Conservation (phyloP, 2,113 vertebrate species). For the Chrysochloris asiatica region DNA sequence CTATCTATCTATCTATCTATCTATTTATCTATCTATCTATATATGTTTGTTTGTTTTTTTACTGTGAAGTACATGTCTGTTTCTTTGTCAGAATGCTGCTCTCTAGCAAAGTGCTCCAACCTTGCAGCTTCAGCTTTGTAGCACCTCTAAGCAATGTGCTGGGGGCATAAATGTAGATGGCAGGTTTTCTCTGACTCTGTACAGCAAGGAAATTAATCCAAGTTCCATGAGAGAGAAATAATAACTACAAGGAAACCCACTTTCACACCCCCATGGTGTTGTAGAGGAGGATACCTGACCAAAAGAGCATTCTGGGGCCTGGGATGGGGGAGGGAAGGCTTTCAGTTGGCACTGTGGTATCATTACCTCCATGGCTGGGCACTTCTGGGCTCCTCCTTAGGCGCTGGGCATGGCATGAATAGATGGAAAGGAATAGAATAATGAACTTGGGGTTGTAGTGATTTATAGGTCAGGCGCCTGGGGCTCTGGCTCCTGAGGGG, state of each 20-base stretch:
- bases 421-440: slow-evolving; percentile 40
- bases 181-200: background rate
- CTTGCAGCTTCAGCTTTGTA: background rate
- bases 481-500: slow-evolving; percentile 65
- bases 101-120: background rate
- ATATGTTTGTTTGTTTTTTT: slow-evolving; percentile 11
- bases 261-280: background rate
- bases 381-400: slow-evolving; percentile 37
- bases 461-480: slow-evolving; percentile 69
- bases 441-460: slow-evolving; percentile 53
- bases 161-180: background rate
- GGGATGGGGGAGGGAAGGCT: background rate
- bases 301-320: background rate
- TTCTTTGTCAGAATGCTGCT: background rate
- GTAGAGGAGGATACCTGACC: background rate
- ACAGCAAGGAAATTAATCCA: slow-evolving; percentile 25
- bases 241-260: background rate
- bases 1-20: too few relatives aligned
- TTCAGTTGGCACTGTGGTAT: background rate
- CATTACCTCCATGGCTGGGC: background rate
- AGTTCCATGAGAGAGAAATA: slow-evolving; percentile 6
- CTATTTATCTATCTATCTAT: too few relatives aligned
- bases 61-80: background rate
- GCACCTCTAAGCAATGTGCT: background rate
- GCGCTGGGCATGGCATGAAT: slow-evolving; percentile 4